These are phyloP conservation scores for Clarias fuscus DNA, from an alignment of 2,797 vertebrate species.

Conservation along the genomic window DNA sequence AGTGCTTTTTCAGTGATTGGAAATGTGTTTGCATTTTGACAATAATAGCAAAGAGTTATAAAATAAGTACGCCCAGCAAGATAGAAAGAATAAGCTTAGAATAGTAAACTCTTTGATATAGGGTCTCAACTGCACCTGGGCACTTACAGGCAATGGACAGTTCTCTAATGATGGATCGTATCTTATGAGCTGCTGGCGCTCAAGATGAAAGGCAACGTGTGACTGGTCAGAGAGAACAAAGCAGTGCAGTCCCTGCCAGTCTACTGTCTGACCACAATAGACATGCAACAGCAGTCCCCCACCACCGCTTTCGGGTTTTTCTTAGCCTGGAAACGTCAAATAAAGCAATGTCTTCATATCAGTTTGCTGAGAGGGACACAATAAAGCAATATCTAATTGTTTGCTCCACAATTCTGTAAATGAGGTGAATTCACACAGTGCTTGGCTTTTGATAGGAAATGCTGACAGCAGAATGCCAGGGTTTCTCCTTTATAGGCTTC, in stretches of 20 bases:
- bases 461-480: background rate
- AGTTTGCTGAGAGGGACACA: conserved; percentile 4
- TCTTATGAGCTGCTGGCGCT: conserved; percentile 45
- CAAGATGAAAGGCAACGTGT: conserved; percentile 60
- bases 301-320: conserved; percentile 32
- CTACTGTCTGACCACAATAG: conserved; percentile 49
- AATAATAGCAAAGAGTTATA: conserved; percentile 7
- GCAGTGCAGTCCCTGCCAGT: conserved; percentile 28
- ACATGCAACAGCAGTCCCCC: conserved; percentile 11
- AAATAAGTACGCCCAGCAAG: conserved; percentile 29
- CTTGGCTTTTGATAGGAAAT: background rate
- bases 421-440: background rate
- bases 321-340: conserved; percentile 49
- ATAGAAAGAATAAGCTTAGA: conserved; percentile 36
- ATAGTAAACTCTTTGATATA: conserved; percentile 54
- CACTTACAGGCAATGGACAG: conserved; percentile 48
- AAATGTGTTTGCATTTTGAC: conserved; percentile 30
- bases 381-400: conserved; percentile 17
- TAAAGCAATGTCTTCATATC: conserved; percentile 40
- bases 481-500: background rate
- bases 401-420: background rate
- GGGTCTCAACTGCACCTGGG: conserved; percentile 54
- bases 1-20: conserved; percentile 29
- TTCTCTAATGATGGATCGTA: conserved; percentile 49
- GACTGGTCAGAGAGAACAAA: conserved; percentile 59